These are phyloP conservation scores for Spodoptera litura DNA, from an alignment of 1,140 invertebrate species.

Conservation along the genomic window DNA sequence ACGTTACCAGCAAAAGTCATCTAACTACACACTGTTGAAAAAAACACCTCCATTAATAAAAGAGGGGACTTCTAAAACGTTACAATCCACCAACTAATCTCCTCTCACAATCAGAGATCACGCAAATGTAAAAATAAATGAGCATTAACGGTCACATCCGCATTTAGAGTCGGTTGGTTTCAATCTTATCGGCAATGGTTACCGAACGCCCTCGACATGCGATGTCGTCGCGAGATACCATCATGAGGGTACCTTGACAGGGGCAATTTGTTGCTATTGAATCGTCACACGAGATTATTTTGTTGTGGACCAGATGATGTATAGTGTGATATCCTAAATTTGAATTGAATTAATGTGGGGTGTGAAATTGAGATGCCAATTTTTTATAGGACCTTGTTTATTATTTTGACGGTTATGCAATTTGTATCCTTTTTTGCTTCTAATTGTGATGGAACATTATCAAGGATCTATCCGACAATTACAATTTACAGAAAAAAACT, in stretches of 20 bases:
- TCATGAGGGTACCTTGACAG: conserved; percentile 37
- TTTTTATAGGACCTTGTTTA: too few species aligned
- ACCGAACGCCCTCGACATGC: conserved; percentile 29
- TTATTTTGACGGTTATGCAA: too few species aligned
- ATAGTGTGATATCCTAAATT: conserved; percentile 6
- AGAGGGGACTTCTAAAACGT: neutral
- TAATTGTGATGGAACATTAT: too few species aligned
- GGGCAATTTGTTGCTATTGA: conserved; percentile 34
- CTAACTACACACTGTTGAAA: neutral
- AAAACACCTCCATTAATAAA: neutral
- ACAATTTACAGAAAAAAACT: too few species aligned
- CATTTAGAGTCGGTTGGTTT: conserved; percentile 25
- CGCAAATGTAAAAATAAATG: conserved; percentile 39
- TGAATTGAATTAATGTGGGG: neutral
- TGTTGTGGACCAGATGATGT: neutral
- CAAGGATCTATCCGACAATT: too few species aligned
- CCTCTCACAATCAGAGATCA: neutral
- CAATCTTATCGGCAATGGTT: conserved; percentile 32
- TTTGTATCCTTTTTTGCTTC: too few species aligned
- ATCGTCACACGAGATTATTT: conserved; percentile 11
- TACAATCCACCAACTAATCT: neutral
- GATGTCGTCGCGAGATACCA: conserved; percentile 27
- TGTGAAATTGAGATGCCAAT: neutral
- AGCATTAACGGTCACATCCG: conserved; percentile 36
- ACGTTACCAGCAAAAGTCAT: too few species aligned